Conservation (phyloP, 1,140 invertebrate species). For the Eupristina koningsbergeri region DNA sequence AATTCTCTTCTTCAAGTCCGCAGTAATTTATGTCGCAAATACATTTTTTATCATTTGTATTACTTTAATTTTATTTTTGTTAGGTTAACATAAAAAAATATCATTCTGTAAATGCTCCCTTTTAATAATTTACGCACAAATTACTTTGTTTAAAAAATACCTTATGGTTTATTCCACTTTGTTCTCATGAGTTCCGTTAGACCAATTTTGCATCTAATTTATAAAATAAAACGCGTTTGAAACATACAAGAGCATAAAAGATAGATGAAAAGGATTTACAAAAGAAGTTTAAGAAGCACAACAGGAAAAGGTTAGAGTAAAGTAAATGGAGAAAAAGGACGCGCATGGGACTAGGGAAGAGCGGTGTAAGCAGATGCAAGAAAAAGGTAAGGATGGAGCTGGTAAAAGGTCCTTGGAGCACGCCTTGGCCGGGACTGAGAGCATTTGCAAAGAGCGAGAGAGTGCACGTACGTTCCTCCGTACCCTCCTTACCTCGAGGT, state of each 20-base stretch:
- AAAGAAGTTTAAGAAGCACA: not conserved
- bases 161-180: not conserved
- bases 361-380: slow-evolving; percentile 13
- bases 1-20: not conserved
- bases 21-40: not conserved
- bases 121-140: not conserved
- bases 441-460: slow-evolving; percentile 33
- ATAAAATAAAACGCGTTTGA: not conserved
- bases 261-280: not conserved
- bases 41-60: no score
- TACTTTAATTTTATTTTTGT: not conserved
- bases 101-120: not conserved
- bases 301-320: not conserved
- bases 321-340: slow-evolving; percentile 14
- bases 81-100: not conserved
- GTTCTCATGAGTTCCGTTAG: not conserved
- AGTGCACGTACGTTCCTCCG: slow-evolving; percentile 6
- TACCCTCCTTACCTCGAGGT: slow-evolving; percentile 1
- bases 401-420: slow-evolving; percentile 40
- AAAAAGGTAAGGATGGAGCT: not conserved
- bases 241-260: not conserved
- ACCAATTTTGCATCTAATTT: not conserved
- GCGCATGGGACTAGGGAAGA: not conserved
- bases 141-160: not conserved
- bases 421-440: slow-evolving; percentile 28